Conservation (phyloP, 2,888 invertebrate genomes). For the Yponomeuta sedellus region DNA sequence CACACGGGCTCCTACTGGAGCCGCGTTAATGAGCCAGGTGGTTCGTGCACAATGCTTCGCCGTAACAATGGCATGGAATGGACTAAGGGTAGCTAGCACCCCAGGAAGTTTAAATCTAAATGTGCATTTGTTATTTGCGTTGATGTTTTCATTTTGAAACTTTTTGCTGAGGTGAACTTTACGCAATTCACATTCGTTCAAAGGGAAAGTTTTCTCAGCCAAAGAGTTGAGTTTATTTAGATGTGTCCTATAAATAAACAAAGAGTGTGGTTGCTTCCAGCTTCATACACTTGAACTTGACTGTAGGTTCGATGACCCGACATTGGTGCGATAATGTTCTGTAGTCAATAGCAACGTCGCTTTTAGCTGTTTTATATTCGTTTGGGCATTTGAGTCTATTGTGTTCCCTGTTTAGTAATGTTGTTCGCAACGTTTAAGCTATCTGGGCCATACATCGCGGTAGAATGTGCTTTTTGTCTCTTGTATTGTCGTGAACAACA, state of each 20-base stretch:
- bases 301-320: constrained; percentile 50
- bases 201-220: constrained; percentile 25
- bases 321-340: constrained; percentile 44
- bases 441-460: constrained; percentile 7
- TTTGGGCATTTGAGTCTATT: constrained; percentile 7
- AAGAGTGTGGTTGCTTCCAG: constrained; percentile 30
- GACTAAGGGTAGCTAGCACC: constrained; percentile 34
- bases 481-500: background rate
- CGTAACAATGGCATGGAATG: constrained; percentile 44
- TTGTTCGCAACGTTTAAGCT: constrained; percentile 1
- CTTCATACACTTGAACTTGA: constrained; percentile 65
- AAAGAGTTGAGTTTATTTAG: constrained; percentile 56
- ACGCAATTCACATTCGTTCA: background rate
- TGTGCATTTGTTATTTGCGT: constrained; percentile 8
- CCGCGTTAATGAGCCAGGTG: constrained; percentile 66
- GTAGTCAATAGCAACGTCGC: constrained; percentile 23
- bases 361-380: constrained; percentile 11
- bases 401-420: constrained; percentile 10
- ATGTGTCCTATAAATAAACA: constrained; percentile 63
- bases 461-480: background rate
- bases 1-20: constrained; percentile 7
- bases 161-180: background rate
- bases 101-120: constrained; percentile 12
- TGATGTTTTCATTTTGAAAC: constrained; percentile 8
- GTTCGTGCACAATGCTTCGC: constrained; percentile 52